Evolutionary conservation across 1,140 invertebrate species (phyloP).

Genomic region (Pogonomyrmex californicus): DNA sequence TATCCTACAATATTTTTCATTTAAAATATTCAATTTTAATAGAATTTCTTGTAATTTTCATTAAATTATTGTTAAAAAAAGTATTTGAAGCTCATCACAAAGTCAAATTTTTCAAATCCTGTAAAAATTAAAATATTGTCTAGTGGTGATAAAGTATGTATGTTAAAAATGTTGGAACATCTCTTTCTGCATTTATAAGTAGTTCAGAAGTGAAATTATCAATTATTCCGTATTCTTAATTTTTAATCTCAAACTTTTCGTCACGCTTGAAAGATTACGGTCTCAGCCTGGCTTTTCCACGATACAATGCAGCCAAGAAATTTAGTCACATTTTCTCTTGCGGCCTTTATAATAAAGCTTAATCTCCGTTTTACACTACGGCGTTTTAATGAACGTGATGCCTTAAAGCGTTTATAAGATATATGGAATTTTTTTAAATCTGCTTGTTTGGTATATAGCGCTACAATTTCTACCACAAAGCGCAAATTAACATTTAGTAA

Average conservation of each 20-base stretch:
- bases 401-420: constrained; percentile 42
- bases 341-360: constrained; percentile 57
- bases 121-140: background rate
- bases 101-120: background rate
- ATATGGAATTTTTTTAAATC: constrained; percentile 54
- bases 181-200: background rate
- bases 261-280: constrained; percentile 29
- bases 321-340: constrained; percentile 42
- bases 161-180: background rate
- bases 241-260: constrained; percentile 32
- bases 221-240: background rate
- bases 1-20: too few species aligned
- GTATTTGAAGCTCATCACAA: background rate
- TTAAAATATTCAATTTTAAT: too few species aligned
- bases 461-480: constrained; percentile 1
- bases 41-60: too few species aligned
- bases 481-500: constrained; percentile 49
- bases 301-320: constrained; percentile 28
- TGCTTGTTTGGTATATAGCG: constrained; percentile 6
- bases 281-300: constrained; percentile 22
- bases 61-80: background rate
- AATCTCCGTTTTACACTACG: constrained; percentile 42
- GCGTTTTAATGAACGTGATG: constrained; percentile 47
- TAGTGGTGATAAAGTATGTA: background rate
- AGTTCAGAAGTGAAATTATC: background rate